These are phyloP conservation scores for Rhinogobius similis DNA, from an alignment of 2,113 vertebrate species.

Conservation along the genomic window DNA sequence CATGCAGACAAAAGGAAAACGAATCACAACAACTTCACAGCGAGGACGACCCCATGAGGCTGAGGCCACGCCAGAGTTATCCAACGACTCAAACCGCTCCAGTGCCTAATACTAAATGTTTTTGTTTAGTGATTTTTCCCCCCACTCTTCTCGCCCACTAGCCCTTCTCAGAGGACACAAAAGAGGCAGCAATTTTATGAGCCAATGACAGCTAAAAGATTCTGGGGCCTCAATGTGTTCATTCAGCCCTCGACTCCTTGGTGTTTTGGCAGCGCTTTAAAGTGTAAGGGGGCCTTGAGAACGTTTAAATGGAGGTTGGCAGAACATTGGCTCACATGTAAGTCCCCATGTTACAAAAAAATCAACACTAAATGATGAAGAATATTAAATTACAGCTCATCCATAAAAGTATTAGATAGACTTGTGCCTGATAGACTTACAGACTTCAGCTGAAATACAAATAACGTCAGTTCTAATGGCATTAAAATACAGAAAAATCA, in stretches of 20 bases:
- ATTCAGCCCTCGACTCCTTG: slow-evolving; percentile 64
- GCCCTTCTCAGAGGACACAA: slow-evolving; percentile 55
- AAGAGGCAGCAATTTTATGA: slow-evolving; percentile 75
- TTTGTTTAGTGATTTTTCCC: slow-evolving; percentile 45
- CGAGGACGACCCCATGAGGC: slow-evolving; percentile 49
- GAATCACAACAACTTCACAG: slow-evolving; percentile 56
- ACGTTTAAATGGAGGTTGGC: slow-evolving; percentile 42
- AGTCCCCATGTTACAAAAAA: not conserved
- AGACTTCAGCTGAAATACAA: not conserved
- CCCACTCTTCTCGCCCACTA: slow-evolving; percentile 36
- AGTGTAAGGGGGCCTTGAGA: slow-evolving; percentile 45
- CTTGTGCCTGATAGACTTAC: not conserved
- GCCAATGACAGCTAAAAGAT: slow-evolving; percentile 76
- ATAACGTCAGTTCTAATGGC: not conserved
- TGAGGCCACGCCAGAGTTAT: slow-evolving; percentile 32
- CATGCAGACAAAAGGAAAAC: slow-evolving; percentile 50
- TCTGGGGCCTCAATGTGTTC: slow-evolving; percentile 69
- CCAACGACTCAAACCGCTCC: slow-evolving; percentile 65
- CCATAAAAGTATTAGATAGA: not conserved
- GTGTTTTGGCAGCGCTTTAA: slow-evolving; percentile 65
- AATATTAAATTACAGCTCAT: not conserved
- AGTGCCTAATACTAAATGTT: slow-evolving; percentile 70
- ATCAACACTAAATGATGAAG: not conserved
- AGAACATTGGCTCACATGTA: slow-evolving; percentile 4
- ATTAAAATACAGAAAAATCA: not conserved